phyloP scores from a whole-genome alignment of 2,888 invertebrate genomes.

The Ennomos fuscantarius region DNA sequence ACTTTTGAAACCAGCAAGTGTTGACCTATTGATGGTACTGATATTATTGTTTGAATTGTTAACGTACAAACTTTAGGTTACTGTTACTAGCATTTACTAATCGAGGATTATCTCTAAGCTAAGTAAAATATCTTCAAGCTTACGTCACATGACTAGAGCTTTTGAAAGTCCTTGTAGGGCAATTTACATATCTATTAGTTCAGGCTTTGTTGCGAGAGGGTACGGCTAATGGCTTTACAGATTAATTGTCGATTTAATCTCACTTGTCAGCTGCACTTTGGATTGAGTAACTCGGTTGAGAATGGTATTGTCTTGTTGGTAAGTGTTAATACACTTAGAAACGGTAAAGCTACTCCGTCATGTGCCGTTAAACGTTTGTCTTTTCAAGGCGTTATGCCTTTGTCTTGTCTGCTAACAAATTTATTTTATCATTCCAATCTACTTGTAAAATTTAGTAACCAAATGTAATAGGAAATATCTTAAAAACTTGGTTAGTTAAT shows the following conservation, averaged over 20 bases:
- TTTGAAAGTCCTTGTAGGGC: slow-evolving; percentile 42
- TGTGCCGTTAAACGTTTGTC: too few species aligned
- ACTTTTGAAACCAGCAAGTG: too few species aligned
- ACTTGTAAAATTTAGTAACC: too few species aligned
- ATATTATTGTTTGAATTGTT: too few species aligned
- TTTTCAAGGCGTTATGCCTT: too few species aligned
- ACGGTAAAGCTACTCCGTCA: too few species aligned
- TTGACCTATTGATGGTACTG: too few species aligned
- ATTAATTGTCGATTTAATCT: slow-evolving; percentile 47
- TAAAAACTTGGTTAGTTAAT: too few species aligned
- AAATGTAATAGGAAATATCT: too few species aligned
- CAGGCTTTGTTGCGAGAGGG: slow-evolving; percentile 37
- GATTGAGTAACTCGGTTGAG: slow-evolving; percentile 22
- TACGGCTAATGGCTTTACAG: slow-evolving; percentile 36
- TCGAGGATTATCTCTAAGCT: slow-evolving; percentile 5
- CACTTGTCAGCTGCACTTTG: slow-evolving; percentile 33
- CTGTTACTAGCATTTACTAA: neutral
- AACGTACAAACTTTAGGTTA: too few species aligned
- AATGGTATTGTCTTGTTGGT: slow-evolving; percentile 23
- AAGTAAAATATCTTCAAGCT: slow-evolving; percentile 29
- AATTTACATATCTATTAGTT: slow-evolving; percentile 52
- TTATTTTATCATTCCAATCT: too few species aligned
- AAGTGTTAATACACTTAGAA: slow-evolving; percentile 4
- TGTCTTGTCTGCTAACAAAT: too few species aligned
- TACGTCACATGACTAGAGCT: slow-evolving; percentile 35